Percentiles rank a stretch among this genome's conserved stretches.
phyloP scores from a whole-genome alignment of 1,140 invertebrate genomes.

The Brachionus koreanus region DNA sequence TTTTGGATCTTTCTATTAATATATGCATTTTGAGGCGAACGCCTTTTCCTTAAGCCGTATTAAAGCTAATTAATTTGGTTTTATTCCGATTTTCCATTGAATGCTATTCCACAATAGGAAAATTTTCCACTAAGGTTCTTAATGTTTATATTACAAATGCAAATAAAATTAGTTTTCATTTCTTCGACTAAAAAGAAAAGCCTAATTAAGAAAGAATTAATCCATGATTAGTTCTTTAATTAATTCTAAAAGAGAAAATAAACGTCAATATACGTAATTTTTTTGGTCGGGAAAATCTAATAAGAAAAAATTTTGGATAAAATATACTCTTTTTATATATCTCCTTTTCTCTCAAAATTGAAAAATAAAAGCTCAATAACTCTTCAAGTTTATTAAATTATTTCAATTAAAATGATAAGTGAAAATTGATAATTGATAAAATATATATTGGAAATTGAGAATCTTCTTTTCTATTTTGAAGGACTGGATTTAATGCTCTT shows the following conservation, averaged over 20 bases:
- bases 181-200: not conserved
- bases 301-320: not conserved
- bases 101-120: not conserved
- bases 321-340: not conserved
- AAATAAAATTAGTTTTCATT: not conserved
- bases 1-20: not conserved
- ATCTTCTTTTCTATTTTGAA: no score
- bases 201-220: not conserved
- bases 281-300: not conserved
- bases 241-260: not conserved
- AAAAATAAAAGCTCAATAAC: not conserved
- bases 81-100: not conserved
- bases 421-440: no score
- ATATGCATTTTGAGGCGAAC: not conserved
- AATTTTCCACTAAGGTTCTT: not conserved
- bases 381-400: not conserved
- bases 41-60: conserved; percentile 4
- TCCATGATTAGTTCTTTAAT: not conserved
- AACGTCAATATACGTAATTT: not conserved
- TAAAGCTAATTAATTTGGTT: conserved; percentile 3
- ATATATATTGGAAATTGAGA: no score
- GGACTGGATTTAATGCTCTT: no score
- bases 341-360: not conserved
- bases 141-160: not conserved
- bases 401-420: conserved; percentile 5